Percentiles rank a stretch among this genome's conserved stretches.
Evolutionary conservation across 1,140 invertebrate species (phyloP).

Genomic region (Drosophila auraria): DNA sequence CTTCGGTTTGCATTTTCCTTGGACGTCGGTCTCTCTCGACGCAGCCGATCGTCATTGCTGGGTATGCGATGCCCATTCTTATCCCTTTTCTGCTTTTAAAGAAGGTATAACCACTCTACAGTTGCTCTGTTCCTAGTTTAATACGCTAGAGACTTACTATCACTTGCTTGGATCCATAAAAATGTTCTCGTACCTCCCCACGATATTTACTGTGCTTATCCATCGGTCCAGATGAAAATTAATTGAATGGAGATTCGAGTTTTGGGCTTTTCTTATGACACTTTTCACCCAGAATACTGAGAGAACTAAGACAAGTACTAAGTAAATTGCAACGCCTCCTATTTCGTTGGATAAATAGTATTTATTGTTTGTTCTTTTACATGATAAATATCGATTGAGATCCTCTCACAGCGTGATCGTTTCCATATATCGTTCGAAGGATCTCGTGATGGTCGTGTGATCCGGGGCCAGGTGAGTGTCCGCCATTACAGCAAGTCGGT

Average conservation of each 20-base stretch:
- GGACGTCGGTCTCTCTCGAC: background rate
- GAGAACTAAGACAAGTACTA: too few species aligned
- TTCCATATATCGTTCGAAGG: slow-evolving; percentile 82
- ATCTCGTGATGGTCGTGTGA: slow-evolving; percentile 81
- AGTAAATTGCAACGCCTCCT: too few species aligned
- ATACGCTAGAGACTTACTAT: background rate
- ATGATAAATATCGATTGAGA: background rate
- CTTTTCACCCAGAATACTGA: background rate
- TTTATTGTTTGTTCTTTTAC: slow-evolving; percentile 26
- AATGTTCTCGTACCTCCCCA: slow-evolving; percentile 2
- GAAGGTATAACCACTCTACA: too few species aligned
- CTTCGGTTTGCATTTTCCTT: background rate
- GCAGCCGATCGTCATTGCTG: background rate
- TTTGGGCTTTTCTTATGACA: background rate
- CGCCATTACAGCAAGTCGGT: slow-evolving; percentile 90
- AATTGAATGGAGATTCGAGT: too few species aligned
- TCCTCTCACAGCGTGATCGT: slow-evolving; percentile 56
- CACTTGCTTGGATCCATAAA: background rate
- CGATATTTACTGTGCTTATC: slow-evolving; percentile 19
- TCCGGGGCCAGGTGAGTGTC: slow-evolving; percentile 89
- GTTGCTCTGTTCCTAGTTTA: background rate
- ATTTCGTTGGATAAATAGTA: slow-evolving; percentile 28
- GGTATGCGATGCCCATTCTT: background rate
- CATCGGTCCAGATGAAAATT: background rate
- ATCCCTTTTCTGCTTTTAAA: background rate